Evolutionary conservation across 2,797 vertebrate genomes (phyloP).

Genomic region (Oreortyx pictus): DNA sequence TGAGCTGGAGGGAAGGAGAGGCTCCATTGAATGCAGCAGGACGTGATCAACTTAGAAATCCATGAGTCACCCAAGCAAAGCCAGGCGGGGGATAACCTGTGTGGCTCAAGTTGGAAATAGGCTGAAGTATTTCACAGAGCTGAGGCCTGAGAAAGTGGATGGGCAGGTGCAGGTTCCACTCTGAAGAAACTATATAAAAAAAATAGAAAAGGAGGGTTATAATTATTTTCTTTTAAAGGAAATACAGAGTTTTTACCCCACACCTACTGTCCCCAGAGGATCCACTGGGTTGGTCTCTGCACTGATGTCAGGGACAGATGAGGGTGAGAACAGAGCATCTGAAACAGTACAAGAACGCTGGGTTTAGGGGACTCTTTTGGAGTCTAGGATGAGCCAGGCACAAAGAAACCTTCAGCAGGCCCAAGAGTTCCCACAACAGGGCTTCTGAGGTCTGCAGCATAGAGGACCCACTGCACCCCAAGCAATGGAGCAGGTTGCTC

Average conservation of each 20-base stretch:
- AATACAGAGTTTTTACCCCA: background rate
- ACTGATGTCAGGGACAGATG: background rate
- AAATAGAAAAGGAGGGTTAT: no score
- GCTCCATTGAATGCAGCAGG: background rate
- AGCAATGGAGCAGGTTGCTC: background rate
- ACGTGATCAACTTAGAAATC: conserved; percentile 25
- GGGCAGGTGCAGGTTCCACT: background rate
- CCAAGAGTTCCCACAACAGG: background rate
- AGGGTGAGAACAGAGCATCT: background rate
- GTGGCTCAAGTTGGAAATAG: conserved; percentile 21
- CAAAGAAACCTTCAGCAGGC: background rate
- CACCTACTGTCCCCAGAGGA: background rate
- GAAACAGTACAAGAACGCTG: background rate
- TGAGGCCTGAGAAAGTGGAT: background rate
- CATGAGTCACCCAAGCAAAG: background rate
- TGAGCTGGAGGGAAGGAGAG: background rate
- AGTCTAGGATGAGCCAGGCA: background rate
- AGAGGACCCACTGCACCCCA: background rate
- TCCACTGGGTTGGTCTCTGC: background rate
- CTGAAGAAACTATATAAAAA: background rate
- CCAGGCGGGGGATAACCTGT: background rate
- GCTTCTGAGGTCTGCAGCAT: background rate
- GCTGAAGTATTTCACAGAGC: conserved; percentile 8
- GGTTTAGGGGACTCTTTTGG: background rate
- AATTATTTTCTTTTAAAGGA: background rate